Evolutionary conservation across 1,140 invertebrate genomes (phyloP).

Genomic region (Achroia grisella): DNA sequence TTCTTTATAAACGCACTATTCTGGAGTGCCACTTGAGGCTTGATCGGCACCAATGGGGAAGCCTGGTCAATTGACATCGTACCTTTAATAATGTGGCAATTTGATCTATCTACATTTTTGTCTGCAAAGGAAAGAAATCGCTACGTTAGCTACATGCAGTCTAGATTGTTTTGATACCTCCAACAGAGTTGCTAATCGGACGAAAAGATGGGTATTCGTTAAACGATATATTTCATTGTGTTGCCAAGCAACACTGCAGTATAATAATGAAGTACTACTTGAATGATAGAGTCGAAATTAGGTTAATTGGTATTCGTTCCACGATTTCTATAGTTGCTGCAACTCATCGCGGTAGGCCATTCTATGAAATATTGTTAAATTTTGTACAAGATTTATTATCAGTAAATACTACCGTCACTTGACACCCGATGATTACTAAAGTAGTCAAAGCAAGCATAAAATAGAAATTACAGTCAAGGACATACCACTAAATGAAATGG

Average conservation of each 20-base stretch:
- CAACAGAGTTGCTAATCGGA: constrained; percentile 35
- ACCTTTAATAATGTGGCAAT: constrained; percentile 46
- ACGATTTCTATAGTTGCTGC: too few species aligned
- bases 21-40: constrained; percentile 65
- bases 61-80: constrained; percentile 72
- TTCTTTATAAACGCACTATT: constrained; percentile 71
- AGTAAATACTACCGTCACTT: too few species aligned
- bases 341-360: too few species aligned
- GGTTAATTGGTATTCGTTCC: too few species aligned
- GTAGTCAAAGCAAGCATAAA: not conserved
- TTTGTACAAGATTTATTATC: too few species aligned
- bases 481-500: not conserved
- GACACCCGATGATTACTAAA: too few species aligned
- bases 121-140: constrained; percentile 61
- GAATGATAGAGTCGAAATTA: too few species aligned
- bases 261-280: too few species aligned
- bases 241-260: too few species aligned
- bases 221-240: too few species aligned
- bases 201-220: too few species aligned
- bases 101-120: constrained; percentile 63
- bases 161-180: constrained; percentile 32
- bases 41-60: constrained; percentile 69
- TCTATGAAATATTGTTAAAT: too few species aligned
- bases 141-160: constrained; percentile 23
- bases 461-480: constrained; percentile 3